These are phyloP conservation scores for Morinoia aosen DNA, from an alignment of 2,888 invertebrate genomes.

Conservation along the genomic window DNA sequence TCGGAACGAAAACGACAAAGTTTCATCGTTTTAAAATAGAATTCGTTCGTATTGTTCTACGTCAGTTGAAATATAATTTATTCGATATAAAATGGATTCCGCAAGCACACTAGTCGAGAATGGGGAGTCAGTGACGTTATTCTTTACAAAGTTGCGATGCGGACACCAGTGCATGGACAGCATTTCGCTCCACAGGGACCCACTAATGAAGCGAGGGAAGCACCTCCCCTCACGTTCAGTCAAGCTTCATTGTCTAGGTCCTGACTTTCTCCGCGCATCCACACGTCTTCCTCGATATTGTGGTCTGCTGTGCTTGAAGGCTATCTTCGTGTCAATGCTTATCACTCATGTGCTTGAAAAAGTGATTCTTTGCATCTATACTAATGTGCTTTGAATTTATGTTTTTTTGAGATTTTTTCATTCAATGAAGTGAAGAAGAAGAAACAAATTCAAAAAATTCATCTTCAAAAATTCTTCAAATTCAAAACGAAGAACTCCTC, in stretches of 20 bases:
- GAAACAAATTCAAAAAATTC: too few species aligned
- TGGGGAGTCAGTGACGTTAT: neutral
- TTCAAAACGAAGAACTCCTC: neutral
- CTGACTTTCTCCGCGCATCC: neutral
- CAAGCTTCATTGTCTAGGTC: neutral
- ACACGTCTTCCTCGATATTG: neutral
- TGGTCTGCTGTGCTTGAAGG: neutral
- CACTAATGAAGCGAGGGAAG: slow-evolving; percentile 28
- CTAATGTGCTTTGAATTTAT: neutral
- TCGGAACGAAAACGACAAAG: neutral
- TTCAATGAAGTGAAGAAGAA: too few species aligned
- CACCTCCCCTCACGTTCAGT: neutral
- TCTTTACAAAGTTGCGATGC: neutral
- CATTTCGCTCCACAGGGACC: neutral
- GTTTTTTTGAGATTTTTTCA: neutral
- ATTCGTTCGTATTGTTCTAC: too few species aligned
- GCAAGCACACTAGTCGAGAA: neutral
- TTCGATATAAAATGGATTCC: too few species aligned
- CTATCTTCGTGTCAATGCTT: neutral
- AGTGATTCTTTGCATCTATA: neutral
- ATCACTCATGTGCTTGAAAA: neutral
- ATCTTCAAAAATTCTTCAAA: too few species aligned
- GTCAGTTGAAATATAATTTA: too few species aligned
- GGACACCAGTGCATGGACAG: neutral
- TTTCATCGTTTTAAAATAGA: too few species aligned